These are phyloP conservation scores for Danaus plexippus DNA, from an alignment of 1,140 invertebrate genomes.

Conservation along the genomic window DNA sequence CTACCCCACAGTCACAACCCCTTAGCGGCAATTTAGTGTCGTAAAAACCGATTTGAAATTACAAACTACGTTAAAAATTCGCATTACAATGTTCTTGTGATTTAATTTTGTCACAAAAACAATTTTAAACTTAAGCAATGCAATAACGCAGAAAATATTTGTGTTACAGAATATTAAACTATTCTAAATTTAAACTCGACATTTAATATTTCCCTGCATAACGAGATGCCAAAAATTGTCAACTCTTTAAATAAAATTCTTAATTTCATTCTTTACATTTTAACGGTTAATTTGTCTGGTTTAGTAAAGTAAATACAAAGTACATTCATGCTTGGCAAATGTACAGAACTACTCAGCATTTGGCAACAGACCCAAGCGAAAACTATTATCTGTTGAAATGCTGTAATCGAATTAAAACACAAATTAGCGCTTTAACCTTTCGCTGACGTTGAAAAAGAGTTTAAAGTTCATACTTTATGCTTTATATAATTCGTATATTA, in stretches of 20 bases:
- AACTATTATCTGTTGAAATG: slow-evolving; percentile 36
- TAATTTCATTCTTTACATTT: neutral
- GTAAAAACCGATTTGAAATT: slow-evolving; percentile 3
- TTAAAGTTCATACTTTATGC: neutral
- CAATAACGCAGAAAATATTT: no score
- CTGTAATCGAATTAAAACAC: slow-evolving; percentile 31
- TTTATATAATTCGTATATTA: no score
- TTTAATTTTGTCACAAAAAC: no score
- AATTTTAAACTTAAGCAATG: no score
- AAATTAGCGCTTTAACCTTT: slow-evolving; percentile 6
- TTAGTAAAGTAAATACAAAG: slow-evolving; percentile 13
- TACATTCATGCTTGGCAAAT: slow-evolving; percentile 36
- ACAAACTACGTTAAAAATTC: no score
- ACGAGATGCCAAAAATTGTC: no score
- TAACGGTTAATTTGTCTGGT: no score
- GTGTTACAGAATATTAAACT: no score
- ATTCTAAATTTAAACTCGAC: no score
- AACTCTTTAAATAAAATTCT: no score
- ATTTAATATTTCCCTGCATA: no score
- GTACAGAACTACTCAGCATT: slow-evolving; percentile 30
- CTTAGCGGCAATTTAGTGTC: slow-evolving; percentile 7
- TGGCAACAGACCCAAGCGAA: slow-evolving; percentile 23
- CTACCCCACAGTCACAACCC: neutral
- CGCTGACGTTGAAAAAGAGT: neutral
- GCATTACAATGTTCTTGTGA: no score